These are phyloP conservation scores for Toxotes chatareus DNA, from an alignment of 2,113 vertebrate species.

Conservation along the genomic window DNA sequence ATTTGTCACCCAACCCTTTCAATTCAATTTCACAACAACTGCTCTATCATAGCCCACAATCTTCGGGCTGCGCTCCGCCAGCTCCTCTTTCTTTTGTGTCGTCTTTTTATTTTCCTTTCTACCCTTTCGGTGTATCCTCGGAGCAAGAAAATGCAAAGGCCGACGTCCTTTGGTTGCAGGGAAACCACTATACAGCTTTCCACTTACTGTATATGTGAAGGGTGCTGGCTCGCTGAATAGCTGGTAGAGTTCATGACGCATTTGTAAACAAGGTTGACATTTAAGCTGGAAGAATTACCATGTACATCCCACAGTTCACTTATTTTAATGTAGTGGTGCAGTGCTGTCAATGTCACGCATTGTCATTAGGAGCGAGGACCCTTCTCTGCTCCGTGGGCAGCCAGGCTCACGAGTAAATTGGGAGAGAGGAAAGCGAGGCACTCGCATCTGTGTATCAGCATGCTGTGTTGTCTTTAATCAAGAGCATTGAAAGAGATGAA, in stretches of 20 bases:
- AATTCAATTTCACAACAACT: constrained; percentile 84
- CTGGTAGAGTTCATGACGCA: constrained; percentile 41
- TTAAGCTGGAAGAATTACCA: constrained; percentile 61
- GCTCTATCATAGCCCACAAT: constrained; percentile 79
- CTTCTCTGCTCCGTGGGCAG: constrained; percentile 27
- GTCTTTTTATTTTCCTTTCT: constrained; percentile 63
- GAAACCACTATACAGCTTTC: constrained; percentile 23
- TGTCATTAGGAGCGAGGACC: constrained; percentile 55
- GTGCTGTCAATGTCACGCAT: constrained; percentile 45
- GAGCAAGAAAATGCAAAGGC: constrained; percentile 49
- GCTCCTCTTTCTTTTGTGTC: constrained; percentile 69
- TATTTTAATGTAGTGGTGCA: constrained; percentile 54
- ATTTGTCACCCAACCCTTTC: constrained; percentile 84
- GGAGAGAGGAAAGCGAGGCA: constrained; percentile 21
- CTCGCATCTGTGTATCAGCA: constrained; percentile 50
- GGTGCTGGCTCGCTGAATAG: constrained; percentile 58
- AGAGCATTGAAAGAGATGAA: constrained; percentile 63
- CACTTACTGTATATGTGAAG: constrained; percentile 32
- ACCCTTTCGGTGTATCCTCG: constrained; percentile 38
- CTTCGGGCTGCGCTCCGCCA: constrained; percentile 66
- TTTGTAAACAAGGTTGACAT: constrained; percentile 81
- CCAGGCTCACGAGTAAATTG: constrained; percentile 43
- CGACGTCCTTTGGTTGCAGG: constrained; percentile 40
- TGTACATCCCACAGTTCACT: constrained; percentile 54
- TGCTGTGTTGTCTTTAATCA: constrained; percentile 73